Base-by-base conservation (phyloP, 1,140 invertebrate genomes). In the Aricia agestis region DNA sequence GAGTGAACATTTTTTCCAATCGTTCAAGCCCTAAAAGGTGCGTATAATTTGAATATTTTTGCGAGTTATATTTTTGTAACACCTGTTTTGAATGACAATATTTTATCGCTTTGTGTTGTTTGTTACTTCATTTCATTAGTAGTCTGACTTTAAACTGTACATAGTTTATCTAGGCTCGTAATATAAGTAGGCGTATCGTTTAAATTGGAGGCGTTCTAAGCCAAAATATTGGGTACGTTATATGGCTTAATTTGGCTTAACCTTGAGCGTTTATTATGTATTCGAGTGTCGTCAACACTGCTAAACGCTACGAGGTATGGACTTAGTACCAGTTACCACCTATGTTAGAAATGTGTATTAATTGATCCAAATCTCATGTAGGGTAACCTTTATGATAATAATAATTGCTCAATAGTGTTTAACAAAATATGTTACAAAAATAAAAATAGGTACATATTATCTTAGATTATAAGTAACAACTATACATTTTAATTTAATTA, bases 11-110 rank as follows among this genome's bases (percentile, higher is more conserved):
- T 71, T 19, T 17, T 36, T 61, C 72, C 63, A 68, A 72, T 66
- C 36, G 69, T 42, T 77, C 69, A 19, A 79, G 70, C 76, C 74
- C 76, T 63, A 61, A 52, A 77, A 80, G 85, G 86, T 86, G 70
- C 82, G 75, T 77, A 25, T 25, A 1, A 77, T 73, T 72, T 72
- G 69, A 66, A 59, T 71, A 9, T 65, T 15, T 31, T 73, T 73
- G 68, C 68, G 59, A 68, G 57, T 36, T 63, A 68, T 72, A 71
- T 73, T 75, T 70, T 59, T 31, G 42, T 71, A 74, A 66, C 75
- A 76, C 70, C 73, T 74, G 73, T 71, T 71, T 4, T 58, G 13
- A 15, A 52, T 61, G 17, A 66, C 25, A 32, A 66, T 66, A 31
- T 66, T 66, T 66, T 66, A 32, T 31, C 63, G 45, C 45, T 52